Percentiles rank a stretch among this genome's conserved stretches.
These are phyloP conservation scores for Platycheirus rosarum DNA, from an alignment of 2,888 invertebrate genomes.

Conservation along the genomic window DNA sequence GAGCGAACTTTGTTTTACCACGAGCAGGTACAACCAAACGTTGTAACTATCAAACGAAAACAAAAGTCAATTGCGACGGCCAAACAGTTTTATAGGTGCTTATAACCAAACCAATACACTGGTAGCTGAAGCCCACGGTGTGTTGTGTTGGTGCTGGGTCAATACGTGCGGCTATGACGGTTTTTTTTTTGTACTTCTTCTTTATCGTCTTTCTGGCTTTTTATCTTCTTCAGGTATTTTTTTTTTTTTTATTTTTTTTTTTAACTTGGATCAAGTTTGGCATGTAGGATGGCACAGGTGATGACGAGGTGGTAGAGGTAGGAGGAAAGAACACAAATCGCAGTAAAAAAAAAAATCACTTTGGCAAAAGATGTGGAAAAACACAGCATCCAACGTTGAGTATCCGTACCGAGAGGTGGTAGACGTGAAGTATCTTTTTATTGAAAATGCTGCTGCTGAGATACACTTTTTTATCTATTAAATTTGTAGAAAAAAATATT, in stretches of 20 bases:
- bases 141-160: conserved; percentile 63
- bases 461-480: conserved; percentile 40
- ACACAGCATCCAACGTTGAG: conserved; percentile 38
- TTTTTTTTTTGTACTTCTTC: conserved; percentile 40
- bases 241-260: conserved; percentile 30
- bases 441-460: conserved; percentile 59
- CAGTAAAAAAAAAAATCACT: conserved; percentile 53
- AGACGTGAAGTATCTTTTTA: conserved; percentile 60
- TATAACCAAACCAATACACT: conserved; percentile 77
- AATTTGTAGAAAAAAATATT: not conserved
- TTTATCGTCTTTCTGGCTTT: conserved; percentile 53
- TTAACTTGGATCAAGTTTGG: conserved; percentile 64
- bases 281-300: conserved; percentile 45
- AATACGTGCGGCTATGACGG: conserved; percentile 66
- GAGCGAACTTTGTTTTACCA: conserved; percentile 69
- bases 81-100: conserved; percentile 85
- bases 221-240: conserved; percentile 63
- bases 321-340: conserved; percentile 43
- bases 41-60: conserved; percentile 83
- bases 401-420: conserved; percentile 58
- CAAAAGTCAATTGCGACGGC: conserved; percentile 82
- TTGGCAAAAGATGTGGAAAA: conserved; percentile 53
- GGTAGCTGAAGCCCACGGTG: conserved; percentile 4
- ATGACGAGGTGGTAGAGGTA: conserved; percentile 37
- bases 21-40: conserved; percentile 78